These are phyloP conservation scores for Chrysina gloriosa DNA, from an alignment of 2,888 invertebrate genomes.

Conservation along the genomic window DNA sequence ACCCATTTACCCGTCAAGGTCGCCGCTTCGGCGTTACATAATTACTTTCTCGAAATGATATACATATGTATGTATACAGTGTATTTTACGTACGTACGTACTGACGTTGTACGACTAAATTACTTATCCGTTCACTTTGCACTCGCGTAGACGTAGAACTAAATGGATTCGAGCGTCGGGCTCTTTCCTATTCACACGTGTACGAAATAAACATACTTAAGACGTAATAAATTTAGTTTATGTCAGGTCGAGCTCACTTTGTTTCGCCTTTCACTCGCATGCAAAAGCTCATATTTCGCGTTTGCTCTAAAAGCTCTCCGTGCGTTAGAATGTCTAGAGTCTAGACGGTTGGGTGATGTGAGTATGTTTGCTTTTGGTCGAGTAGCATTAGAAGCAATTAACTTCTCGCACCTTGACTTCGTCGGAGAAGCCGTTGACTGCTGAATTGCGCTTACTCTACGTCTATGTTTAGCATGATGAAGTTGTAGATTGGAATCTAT, in stretches of 20 bases:
- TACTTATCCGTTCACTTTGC: background rate
- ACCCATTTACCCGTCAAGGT: conserved; percentile 39
- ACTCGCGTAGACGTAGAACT: background rate
- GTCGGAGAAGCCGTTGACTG: background rate
- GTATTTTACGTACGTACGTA: background rate
- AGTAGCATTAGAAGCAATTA: background rate
- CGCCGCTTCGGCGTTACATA: conserved; percentile 34
- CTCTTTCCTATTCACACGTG: background rate
- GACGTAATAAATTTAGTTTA: conserved; percentile 33
- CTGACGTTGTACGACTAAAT: conserved; percentile 7
- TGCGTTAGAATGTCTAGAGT: conserved; percentile 8
- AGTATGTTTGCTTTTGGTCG: conserved; percentile 4
- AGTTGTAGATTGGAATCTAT: too few species aligned
- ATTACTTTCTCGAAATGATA: conserved; percentile 39
- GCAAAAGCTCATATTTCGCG: background rate
- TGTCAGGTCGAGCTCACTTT: conserved; percentile 30
- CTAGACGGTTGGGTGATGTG: background rate
- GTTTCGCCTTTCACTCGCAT: conserved; percentile 23
- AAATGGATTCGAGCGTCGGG: background rate
- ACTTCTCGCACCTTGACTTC: background rate
- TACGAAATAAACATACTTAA: conserved; percentile 5
- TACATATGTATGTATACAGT: background rate
- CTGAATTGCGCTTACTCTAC: background rate
- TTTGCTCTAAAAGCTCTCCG: conserved; percentile 14
- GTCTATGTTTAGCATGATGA: too few species aligned